Conservation (phyloP, 2,113 vertebrate genomes). For the Equus przewalskii region DNA sequence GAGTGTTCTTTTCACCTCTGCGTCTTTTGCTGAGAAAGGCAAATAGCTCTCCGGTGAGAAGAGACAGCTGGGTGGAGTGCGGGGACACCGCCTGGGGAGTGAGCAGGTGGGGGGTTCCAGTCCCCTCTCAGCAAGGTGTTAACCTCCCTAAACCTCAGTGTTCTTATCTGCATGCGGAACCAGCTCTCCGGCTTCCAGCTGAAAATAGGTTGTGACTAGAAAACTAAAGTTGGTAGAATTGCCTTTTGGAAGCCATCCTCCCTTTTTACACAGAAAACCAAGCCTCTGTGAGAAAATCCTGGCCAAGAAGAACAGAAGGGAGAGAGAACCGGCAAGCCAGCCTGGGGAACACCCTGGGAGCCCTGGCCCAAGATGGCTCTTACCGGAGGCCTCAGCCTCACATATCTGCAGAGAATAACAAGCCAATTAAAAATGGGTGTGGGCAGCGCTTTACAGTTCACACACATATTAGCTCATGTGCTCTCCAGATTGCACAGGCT, state of each 20-base stretch:
- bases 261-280: background rate
- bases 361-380: background rate
- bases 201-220: background rate
- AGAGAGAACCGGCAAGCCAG: background rate
- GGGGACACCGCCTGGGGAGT: background rate
- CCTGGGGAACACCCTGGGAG: background rate
- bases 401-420: background rate
- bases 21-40: background rate
- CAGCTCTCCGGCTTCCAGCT: background rate
- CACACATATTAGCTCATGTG: accelerated
- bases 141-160: background rate
- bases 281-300: background rate
- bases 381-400: accelerated
- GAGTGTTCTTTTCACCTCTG: background rate
- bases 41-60: background rate
- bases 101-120: background rate
- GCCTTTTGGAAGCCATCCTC: background rate
- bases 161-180: background rate
- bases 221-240: background rate
- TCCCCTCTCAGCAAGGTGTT: background rate
- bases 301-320: background rate
- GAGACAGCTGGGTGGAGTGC: background rate
- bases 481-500: background rate
- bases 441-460: too few relatives aligned
- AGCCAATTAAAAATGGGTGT: background rate